Percentiles rank a stretch among this genome's conserved stretches.
phyloP scores from a whole-genome alignment of 1,140 invertebrate species.

The Octopus sinensis region DNA sequence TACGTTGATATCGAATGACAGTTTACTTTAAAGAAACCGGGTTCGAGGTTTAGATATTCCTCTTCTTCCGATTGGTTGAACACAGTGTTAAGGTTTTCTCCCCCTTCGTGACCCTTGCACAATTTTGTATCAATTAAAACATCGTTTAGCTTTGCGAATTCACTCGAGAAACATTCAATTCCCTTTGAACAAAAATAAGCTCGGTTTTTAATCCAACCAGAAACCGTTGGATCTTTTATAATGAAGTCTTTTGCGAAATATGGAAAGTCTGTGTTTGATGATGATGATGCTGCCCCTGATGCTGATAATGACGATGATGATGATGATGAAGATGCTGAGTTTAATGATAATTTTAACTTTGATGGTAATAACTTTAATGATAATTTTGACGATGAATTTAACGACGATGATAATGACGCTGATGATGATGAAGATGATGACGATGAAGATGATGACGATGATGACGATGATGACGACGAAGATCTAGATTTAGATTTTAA shows the following conservation, averaged over 20 bases:
- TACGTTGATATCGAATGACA: constrained; percentile 23
- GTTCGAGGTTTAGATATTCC: constrained; percentile 35
- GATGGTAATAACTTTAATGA: too few relatives aligned
- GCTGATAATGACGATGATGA: neutral
- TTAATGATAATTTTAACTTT: neutral
- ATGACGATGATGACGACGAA: neutral
- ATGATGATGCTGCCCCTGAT: neutral
- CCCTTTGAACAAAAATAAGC: constrained; percentile 17
- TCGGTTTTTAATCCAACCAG: constrained; percentile 21
- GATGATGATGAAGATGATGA: neutral
- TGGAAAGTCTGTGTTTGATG: constrained; percentile 8
- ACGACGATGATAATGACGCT: neutral
- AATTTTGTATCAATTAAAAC: constrained; percentile 28
- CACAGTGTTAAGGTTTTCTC: constrained; percentile 41
- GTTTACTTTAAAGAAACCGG: constrained; percentile 38
- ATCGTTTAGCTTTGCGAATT: constrained; percentile 32
- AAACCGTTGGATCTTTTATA: constrained; percentile 18
- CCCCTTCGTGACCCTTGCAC: constrained; percentile 29
- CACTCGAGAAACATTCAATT: constrained; percentile 27
- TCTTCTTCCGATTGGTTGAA: constrained; percentile 40
- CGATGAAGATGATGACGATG: neutral
- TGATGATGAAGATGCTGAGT: neutral
- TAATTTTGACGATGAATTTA: neutral
- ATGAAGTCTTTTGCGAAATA: constrained; percentile 17
- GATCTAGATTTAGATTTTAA: neutral